Base-by-base conservation (phyloP, 2,888 invertebrate genomes). In the Tuta absoluta region DNA sequence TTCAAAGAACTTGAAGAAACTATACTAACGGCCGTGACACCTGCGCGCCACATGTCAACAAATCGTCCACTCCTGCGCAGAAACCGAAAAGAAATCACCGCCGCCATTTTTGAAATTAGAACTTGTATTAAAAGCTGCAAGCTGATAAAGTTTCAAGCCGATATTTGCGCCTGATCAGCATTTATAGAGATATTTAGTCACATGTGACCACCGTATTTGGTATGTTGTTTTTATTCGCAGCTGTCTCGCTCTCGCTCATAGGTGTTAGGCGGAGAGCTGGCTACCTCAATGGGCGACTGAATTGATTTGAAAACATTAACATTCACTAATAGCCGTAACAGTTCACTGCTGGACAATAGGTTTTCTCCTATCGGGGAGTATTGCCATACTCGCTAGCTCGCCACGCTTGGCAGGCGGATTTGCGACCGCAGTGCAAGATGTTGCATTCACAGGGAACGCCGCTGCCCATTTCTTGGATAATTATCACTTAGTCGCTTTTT, bases 201-300 rank as follows among this genome's bases (percentile, higher is more conserved):
- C 90, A 91, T 90, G 82, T 90, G 91, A 89, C 70, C 77, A 68
- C 88, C 90, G 81, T 90, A 91, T 91, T 86, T 85, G 91, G 91
- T 71, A 89, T 84, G 79, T 88, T 84, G 90, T 86, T 86, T 85
- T 88, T 86, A 82, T 82, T 74, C 72, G 69, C 67, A 8, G 19
- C 73, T 60, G 72, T 84, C 83, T 74, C 28, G 51, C 74, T 74
- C 69, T 83, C 78, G 66, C 41, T 51, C 72, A 56, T 60, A 53
- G 33, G 33, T 33, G 33, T 7, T 33, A 33, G 33, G 10, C 33
- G 33, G 33, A 33, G 33, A 33, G 33, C 33, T 33, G 33, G 33
- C 4, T 33, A 33, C 33, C 1, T 33, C 33, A 33, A 33, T 5
- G 5, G 28, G 28, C 5, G 5, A 28, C 5, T 28, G 28, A 28